Percentiles rank a stretch among this genome's conserved stretches.
phyloP scores from a whole-genome alignment of 2,113 vertebrate genomes.

The Dryoscopus gambensis region DNA sequence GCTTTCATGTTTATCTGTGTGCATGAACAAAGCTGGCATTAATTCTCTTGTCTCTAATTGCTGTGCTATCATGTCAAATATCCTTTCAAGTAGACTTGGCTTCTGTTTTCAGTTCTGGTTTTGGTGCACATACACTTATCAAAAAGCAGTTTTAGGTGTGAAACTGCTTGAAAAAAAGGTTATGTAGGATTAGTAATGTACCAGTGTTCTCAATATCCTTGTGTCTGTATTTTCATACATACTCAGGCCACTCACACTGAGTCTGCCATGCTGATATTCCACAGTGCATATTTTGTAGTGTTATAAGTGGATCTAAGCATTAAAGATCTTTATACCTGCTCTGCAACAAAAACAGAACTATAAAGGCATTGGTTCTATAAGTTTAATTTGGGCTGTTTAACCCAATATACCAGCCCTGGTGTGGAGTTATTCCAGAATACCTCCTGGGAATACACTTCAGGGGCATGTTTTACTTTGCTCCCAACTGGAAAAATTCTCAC shows the following conservation, averaged over 20 bases:
- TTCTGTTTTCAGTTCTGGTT: background rate
- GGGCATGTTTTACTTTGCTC: conserved; percentile 2
- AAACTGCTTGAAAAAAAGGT: background rate
- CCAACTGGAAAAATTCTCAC: conserved; percentile 19
- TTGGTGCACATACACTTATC: background rate
- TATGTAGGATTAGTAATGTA: background rate
- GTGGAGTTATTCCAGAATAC: conserved; percentile 33
- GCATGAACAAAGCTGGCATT: background rate
- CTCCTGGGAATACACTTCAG: background rate
- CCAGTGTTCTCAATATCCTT: background rate
- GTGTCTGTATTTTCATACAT: background rate
- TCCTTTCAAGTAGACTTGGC: background rate
- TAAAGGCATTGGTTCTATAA: background rate
- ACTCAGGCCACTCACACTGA: background rate
- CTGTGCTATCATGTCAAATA: background rate
- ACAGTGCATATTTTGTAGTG: background rate
- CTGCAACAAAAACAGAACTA: conserved; percentile 9
- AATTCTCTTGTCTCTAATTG: background rate
- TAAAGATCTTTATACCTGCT: conserved; percentile 31
- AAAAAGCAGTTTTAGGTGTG: background rate
- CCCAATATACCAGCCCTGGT: background rate
- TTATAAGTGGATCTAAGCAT: conserved; percentile 64
- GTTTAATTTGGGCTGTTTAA: conserved; percentile 30
- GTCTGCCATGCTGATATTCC: background rate
- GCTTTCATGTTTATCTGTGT: conserved; percentile 29